A percentile compares a stretch with the other conserved stretches of the same genome.
phyloP scores from a whole-genome alignment of 37 sponge, comb jelly and placozoan species.

The Cladorhizidae sp. region DNA sequence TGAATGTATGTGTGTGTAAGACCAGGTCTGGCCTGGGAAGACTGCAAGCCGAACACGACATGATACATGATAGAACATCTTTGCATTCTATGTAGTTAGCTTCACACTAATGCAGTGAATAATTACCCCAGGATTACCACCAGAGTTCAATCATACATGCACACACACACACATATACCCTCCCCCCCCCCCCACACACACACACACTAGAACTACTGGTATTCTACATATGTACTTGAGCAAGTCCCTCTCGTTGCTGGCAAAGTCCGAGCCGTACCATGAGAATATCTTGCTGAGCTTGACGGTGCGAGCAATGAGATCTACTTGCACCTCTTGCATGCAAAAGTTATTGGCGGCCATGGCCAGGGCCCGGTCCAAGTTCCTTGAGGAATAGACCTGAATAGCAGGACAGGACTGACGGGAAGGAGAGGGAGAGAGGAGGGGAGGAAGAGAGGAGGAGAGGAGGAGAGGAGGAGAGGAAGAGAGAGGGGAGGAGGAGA shows the following conservation, averaged over 20 bases:
- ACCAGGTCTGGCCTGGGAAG: too few species aligned
- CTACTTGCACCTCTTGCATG: constrained; percentile 70
- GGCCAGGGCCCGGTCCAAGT: constrained; percentile 66
- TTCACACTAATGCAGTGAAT: too few species aligned
- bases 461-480: background rate
- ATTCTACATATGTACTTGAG: constrained; percentile 65
- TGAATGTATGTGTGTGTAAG: too few species aligned
- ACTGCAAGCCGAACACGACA: too few species aligned
- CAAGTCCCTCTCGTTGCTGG: constrained; percentile 20
- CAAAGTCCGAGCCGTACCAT: constrained; percentile 89
- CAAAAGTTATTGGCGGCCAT: constrained; percentile 72
- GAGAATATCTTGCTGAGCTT: constrained; percentile 74
- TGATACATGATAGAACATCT: too few species aligned
- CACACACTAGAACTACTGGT: too few species aligned
- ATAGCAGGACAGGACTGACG: constrained; percentile 87
- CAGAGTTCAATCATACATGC: too few species aligned
- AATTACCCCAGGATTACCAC: too few species aligned
- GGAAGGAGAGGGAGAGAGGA: background rate
- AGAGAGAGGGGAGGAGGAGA: too few species aligned
- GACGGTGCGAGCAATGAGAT: constrained; percentile 3
- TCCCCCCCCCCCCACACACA: background rate
- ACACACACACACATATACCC: background rate
- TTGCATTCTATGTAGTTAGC: too few species aligned
- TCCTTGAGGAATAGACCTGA: constrained; percentile 78
- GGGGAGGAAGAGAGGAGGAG: background rate